Conservation (phyloP, 64 coral and sea anemone genomes). For the Actinia equina region DNA sequence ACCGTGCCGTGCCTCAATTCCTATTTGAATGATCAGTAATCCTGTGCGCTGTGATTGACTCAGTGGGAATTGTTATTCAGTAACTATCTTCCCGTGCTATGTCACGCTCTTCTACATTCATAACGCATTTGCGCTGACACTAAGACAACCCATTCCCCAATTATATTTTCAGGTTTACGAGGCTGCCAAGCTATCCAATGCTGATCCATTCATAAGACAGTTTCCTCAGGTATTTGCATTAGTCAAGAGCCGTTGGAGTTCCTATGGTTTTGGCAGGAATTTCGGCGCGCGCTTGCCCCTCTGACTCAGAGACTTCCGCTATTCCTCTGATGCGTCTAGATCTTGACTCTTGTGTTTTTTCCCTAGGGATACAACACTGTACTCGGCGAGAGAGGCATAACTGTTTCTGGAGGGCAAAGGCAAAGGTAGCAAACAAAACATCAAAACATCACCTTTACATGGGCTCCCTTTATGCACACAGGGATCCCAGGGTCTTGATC, state of each 20-base stretch:
- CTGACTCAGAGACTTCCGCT: no score
- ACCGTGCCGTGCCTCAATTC: background rate
- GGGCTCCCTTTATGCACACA: no score
- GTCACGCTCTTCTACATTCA: no score
- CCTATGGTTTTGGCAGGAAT: no score
- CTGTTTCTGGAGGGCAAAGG: constrained; percentile 92
- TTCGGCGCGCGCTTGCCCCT: no score
- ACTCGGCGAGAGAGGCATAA: constrained; percentile 86
- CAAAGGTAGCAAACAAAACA: constrained; percentile 60
- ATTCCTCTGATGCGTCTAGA: no score
- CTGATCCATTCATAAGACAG: constrained; percentile 78
- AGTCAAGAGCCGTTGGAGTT: no score
- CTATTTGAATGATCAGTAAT: background rate
- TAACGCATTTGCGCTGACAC: no score
- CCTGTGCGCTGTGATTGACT: no score
- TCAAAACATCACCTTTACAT: background rate
- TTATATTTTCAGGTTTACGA: constrained; percentile 41
- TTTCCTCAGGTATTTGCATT: constrained; percentile 84
- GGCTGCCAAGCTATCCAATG: constrained; percentile 91
- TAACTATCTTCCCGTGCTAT: no score
- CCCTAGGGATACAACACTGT: constrained; percentile 80
- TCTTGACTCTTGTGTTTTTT: background rate
- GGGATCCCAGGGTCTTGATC: background rate
- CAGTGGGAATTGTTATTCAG: no score
- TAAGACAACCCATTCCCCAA: no score